These are phyloP conservation scores for Campylorhamphus procurvoides DNA, from an alignment of 2,113 vertebrate species.

Conservation along the genomic window DNA sequence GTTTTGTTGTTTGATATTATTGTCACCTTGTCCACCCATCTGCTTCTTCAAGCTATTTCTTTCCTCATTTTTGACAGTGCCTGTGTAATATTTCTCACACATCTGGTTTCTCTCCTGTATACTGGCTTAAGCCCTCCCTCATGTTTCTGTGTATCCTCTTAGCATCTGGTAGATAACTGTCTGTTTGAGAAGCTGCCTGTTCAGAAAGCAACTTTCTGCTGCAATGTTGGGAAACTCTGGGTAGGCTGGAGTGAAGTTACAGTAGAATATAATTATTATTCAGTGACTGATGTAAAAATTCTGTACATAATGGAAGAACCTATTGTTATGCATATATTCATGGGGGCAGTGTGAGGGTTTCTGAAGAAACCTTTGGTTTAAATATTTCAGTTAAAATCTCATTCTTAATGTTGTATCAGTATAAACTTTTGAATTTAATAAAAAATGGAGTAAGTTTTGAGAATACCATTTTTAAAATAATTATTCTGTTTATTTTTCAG, in stretches of 20 bases:
- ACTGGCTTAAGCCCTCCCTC: slow-evolving; percentile 36
- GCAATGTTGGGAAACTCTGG: background rate
- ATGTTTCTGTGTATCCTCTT: slow-evolving; percentile 61
- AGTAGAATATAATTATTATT: slow-evolving; percentile 40
- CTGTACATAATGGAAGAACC: slow-evolving; percentile 32
- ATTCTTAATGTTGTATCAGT: background rate
- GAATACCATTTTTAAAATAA: background rate
- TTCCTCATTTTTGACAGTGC: slow-evolving; percentile 21
- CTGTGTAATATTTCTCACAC: slow-evolving; percentile 40
- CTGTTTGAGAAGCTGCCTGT: slow-evolving; percentile 13
- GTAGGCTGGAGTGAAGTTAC: background rate
- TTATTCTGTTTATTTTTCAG: background rate
- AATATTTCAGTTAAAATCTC: slow-evolving; percentile 13
- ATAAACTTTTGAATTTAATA: background rate
- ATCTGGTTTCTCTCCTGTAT: slow-evolving; percentile 47
- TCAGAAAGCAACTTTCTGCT: slow-evolving; percentile 28
- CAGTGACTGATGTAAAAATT: slow-evolving; percentile 13
- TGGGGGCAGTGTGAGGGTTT: background rate
- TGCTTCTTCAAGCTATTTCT: slow-evolving; percentile 48
- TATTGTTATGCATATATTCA: background rate
- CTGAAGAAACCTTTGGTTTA: slow-evolving; percentile 18
- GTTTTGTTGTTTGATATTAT: slow-evolving; percentile 40
- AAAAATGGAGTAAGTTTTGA: background rate
- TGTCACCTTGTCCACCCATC: slow-evolving; percentile 50
- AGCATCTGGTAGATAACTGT: slow-evolving; percentile 54